These are phyloP conservation scores for Enteromius argenteus DNA, from an alignment of 2,797 vertebrate genomes.

Conservation along the genomic window DNA sequence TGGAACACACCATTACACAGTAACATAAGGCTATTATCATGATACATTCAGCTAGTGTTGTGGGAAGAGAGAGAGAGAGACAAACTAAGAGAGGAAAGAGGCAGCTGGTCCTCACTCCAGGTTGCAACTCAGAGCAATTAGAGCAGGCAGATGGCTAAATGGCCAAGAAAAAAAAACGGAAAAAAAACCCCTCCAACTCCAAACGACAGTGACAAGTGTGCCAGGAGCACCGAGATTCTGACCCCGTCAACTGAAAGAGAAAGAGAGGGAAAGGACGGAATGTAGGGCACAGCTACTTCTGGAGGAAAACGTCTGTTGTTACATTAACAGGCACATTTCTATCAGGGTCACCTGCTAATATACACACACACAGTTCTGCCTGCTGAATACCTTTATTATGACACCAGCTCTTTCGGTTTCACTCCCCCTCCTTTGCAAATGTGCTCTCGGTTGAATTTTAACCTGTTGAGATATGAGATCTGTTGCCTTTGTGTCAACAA, in stretches of 20 bases:
- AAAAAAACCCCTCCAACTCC: constrained; percentile 29
- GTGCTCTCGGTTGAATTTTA: constrained; percentile 29
- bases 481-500: constrained; percentile 30
- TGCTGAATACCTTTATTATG: constrained; percentile 21
- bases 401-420: constrained; percentile 28
- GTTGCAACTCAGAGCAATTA: constrained; percentile 83
- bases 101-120: constrained; percentile 70
- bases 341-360: constrained; percentile 53
- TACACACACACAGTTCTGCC: neutral
- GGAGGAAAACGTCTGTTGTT: constrained; percentile 47
- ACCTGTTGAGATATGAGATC: constrained; percentile 39
- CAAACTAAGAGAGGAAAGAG: constrained; percentile 53
- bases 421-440: neutral
- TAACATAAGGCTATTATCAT: constrained; percentile 53
- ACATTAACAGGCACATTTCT: constrained; percentile 43
- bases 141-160: constrained; percentile 79
- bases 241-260: constrained; percentile 55
- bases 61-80: constrained; percentile 50
- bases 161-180: constrained; percentile 25
- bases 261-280: constrained; percentile 47
- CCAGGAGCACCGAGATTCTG: constrained; percentile 52
- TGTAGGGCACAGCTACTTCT: constrained; percentile 59
- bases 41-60: constrained; percentile 52
- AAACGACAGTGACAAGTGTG: constrained; percentile 59
- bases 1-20: constrained; percentile 43